These are phyloP conservation scores for Gallinago jamesoni DNA, from an alignment of 2,113 vertebrate genomes.

Conservation along the genomic window DNA sequence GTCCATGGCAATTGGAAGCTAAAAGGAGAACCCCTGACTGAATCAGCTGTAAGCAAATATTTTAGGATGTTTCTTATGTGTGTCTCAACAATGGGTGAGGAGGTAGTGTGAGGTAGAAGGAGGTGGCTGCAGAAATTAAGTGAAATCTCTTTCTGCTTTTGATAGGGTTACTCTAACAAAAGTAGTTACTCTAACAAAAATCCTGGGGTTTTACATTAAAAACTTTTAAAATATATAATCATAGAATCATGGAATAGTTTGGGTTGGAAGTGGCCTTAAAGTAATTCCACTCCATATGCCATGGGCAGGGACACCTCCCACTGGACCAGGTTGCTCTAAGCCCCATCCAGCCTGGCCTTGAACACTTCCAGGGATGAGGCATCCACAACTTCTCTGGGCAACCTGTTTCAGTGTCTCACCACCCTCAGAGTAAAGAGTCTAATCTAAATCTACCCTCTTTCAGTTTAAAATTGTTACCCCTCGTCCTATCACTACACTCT, in stretches of 20 bases:
- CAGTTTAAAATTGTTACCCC: background rate
- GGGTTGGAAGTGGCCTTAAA: background rate
- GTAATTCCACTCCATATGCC: background rate
- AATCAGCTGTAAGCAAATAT: slow-evolving; percentile 85
- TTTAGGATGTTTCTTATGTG: slow-evolving; percentile 26
- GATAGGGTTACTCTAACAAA: background rate
- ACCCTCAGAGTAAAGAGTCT: background rate
- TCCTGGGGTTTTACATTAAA: background rate
- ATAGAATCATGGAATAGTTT: background rate
- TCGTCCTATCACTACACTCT: background rate
- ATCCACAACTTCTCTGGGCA: background rate
- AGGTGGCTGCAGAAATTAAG: background rate
- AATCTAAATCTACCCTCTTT: background rate
- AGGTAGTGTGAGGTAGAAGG: background rate
- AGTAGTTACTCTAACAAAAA: background rate
- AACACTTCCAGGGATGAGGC: background rate
- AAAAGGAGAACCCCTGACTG: slow-evolving; percentile 87
- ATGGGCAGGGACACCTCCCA: background rate
- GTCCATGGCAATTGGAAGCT: slow-evolving; percentile 93
- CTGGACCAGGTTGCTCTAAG: background rate
- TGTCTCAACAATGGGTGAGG: background rate
- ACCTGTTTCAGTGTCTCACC: background rate
- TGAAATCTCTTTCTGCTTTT: background rate
- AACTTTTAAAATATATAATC: background rate
- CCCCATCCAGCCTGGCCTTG: background rate